Conservation (phyloP, 2,797 vertebrate species). For the Hozukius guyotensis region DNA sequence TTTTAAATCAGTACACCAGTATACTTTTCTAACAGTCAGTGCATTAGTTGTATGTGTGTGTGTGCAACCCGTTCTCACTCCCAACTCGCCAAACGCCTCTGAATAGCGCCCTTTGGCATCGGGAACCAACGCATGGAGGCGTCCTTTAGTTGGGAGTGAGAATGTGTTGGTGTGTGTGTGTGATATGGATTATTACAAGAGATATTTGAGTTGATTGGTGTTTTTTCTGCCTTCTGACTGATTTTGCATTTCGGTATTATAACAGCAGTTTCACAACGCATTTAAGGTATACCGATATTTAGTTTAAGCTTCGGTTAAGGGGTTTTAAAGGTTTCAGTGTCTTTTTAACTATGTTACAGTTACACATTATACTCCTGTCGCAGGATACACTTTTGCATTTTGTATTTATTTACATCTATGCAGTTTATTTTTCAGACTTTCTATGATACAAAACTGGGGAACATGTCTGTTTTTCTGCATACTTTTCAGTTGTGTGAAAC, state of each 20-base stretch:
- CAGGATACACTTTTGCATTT: conserved; percentile 8
- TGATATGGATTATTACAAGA: background rate
- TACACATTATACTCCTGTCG: conserved; percentile 35
- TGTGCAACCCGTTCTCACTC: no score
- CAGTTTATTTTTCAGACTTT: conserved; percentile 36
- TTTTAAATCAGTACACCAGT: background rate
- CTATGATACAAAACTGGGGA: background rate
- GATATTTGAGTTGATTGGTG: background rate
- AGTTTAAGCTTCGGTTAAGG: conserved; percentile 8
- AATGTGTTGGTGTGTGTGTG: background rate
- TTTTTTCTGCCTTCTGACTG: background rate
- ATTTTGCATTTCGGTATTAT: conserved; percentile 6
- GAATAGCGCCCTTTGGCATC: no score
- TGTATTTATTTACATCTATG: conserved; percentile 13
- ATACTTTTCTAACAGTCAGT: conserved; percentile 11
- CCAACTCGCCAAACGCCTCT: no score
- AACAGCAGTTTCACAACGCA: background rate
- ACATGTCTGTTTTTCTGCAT: conserved; percentile 11
- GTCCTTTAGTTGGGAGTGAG: no score
- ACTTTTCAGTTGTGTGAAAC: conserved; percentile 4
- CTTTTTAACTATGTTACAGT: conserved; percentile 31
- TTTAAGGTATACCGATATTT: background rate
- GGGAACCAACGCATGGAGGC: no score
- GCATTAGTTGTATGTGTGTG: background rate
- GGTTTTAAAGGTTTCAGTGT: conserved; percentile 22